Percentiles rank a stretch among this genome's conserved stretches.
Evolutionary conservation across 2,797 vertebrate species (phyloP).

Genomic region (Rhynchotus rufescens): DNA sequence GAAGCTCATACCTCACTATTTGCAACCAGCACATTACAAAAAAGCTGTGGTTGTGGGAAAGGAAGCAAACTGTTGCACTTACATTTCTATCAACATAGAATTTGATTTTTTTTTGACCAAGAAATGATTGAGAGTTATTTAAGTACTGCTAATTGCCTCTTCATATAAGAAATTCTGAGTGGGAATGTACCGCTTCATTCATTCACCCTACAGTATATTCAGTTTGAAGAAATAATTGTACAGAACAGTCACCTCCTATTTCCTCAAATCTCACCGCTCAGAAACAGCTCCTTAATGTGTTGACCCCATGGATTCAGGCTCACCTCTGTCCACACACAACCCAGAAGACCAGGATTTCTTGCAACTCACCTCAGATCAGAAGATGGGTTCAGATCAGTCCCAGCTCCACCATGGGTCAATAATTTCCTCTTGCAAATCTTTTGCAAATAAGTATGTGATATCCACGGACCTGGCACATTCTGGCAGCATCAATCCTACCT

Average conservation of each 20-base stretch:
- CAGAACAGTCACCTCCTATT: not conserved
- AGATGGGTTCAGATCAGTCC: not conserved
- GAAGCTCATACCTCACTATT: not conserved
- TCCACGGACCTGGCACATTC: not conserved
- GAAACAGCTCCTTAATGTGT: accelerated
- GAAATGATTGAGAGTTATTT: not conserved
- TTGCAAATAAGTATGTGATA: not conserved
- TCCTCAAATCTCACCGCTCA: not conserved
- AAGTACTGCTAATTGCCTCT: slow-evolving; percentile 14
- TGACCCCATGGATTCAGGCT: not conserved
- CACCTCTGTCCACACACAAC: not conserved
- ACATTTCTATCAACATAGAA: not conserved
- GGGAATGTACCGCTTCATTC: not conserved
- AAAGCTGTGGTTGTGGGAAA: not conserved
- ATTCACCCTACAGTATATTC: not conserved
- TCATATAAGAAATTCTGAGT: not conserved
- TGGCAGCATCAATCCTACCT: not conserved
- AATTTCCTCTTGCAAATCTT: not conserved
- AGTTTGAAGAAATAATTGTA: slow-evolving; percentile 4
- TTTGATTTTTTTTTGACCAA: not conserved
- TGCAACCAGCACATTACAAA: not conserved
- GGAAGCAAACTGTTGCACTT: not conserved
- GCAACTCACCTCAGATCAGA: accelerated
- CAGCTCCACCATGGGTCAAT: not conserved
- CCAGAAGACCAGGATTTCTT: not conserved